Evolutionary conservation across 2,113 vertebrate genomes (phyloP).

Genomic region (Malurus cyaneus): DNA sequence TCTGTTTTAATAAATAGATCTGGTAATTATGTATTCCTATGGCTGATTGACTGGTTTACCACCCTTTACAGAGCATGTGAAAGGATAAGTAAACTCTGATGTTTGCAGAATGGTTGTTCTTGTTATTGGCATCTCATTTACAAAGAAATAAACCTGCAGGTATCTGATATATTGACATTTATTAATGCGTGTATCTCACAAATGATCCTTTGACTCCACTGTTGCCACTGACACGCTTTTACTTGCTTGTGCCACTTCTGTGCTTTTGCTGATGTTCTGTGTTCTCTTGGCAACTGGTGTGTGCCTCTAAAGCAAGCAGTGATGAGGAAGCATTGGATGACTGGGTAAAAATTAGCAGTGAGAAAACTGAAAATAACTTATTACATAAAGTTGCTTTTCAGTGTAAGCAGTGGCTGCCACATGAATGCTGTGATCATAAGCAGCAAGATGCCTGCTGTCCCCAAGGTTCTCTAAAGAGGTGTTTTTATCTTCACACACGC

Average conservation of each 20-base stretch:
- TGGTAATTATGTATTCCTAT: not conserved
- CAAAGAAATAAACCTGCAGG: not conserved
- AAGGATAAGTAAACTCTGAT: not conserved
- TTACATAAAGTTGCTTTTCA: not conserved
- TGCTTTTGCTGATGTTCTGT: not conserved
- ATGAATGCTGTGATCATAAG: not conserved
- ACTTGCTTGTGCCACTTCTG: not conserved
- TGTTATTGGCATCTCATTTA: not conserved
- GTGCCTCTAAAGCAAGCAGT: not conserved
- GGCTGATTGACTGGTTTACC: not conserved
- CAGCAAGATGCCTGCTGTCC: not conserved
- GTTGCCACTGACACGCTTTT: not conserved
- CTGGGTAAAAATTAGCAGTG: not conserved
- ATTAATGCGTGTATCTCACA: not conserved
- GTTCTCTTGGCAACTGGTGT: not conserved
- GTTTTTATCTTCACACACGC: not conserved
- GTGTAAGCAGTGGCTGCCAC: not conserved
- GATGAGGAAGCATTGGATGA: not conserved
- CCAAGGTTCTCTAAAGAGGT: not conserved
- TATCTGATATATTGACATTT: not conserved
- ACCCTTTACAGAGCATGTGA: not conserved
- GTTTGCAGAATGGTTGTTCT: not conserved
- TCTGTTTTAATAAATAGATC: not conserved
- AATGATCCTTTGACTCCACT: not conserved
- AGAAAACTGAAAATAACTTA: not conserved